Percentiles rank a stretch among this genome's conserved stretches.
These are phyloP conservation scores for Platerodrilus igneus DNA, from an alignment of 2,888 invertebrate genomes.

Conservation along the genomic window DNA sequence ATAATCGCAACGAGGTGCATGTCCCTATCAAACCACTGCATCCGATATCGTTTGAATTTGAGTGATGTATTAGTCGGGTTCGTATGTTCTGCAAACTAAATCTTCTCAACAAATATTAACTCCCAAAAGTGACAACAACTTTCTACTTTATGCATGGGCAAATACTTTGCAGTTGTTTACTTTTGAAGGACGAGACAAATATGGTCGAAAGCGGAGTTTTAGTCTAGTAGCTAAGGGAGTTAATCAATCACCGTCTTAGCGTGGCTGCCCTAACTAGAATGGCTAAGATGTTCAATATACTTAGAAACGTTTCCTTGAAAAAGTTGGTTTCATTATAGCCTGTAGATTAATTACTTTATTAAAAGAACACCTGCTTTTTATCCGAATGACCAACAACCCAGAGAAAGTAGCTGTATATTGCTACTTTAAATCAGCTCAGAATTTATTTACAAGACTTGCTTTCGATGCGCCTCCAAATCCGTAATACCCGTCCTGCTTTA, in stretches of 20 bases:
- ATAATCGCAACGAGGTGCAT: conserved; percentile 31
- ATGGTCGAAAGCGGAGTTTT: conserved; percentile 13
- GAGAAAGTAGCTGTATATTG: no score
- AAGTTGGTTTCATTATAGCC: conserved; percentile 25
- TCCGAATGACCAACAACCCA: conserved; percentile 26
- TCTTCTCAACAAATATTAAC: conserved; percentile 40
- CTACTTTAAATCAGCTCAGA: conserved; percentile 20
- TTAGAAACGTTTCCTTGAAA: conserved; percentile 12
- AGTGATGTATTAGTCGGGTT: conserved; percentile 37
- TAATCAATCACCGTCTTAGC: conserved; percentile 29
- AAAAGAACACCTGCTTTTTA: conserved; percentile 33
- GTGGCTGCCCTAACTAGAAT: conserved; percentile 13
- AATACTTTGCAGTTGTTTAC: conserved; percentile 23
- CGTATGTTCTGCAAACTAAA: conserved; percentile 34
- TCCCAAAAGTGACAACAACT: conserved; percentile 39
- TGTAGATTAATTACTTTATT: conserved; percentile 38
- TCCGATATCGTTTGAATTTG: conserved; percentile 35
- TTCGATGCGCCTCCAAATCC: conserved; percentile 16
- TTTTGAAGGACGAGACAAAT: conserved; percentile 10
- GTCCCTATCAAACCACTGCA: conserved; percentile 20
- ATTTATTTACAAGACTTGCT: conserved; percentile 24
- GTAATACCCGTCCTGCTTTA: conserved; percentile 24
- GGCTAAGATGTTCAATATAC: conserved; percentile 16
- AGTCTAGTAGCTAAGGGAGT: conserved; percentile 25
- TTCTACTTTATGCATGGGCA: conserved; percentile 39